Evolutionary conservation across 2,797 vertebrate genomes (phyloP), one percentile per base, ranked within the genome.

Genomic region (Sebastes jordani): DNA sequence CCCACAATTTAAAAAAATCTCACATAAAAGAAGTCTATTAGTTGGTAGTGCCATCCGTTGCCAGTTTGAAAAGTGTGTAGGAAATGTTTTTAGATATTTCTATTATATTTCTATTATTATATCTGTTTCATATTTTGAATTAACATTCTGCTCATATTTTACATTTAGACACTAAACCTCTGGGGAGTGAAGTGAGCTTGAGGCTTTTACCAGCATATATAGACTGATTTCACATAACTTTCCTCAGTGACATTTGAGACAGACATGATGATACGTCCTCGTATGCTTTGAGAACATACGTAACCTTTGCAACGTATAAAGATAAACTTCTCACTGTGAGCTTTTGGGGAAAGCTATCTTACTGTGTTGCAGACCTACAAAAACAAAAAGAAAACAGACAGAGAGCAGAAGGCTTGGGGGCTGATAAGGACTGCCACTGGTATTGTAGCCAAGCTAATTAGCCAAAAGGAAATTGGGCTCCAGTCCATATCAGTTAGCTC

Each of bases 371-470:
- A 36, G 71, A 86, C 78, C 55, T 49, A 29, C 18, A 36, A 71
- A 23, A 58, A 32, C 16, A 55, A 65, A 46, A 55, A 29, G 61
- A 42, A 65, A 64, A 63, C 36, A 83, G 64, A 76, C 56, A 60
- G 79, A 66, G 76, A 90, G 85, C 90, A 92, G 85, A 89, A 87
- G 88, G 90, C 90, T 89, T 25, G 56, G 72, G 80, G 88, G 80
- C 83, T 78, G 93, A 96, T 95, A 95, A 95, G 91, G 88, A 86
- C 88, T 91, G 84, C 89, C 77, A 88, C 90, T 72, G 84, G 83
- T 91, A 92, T 88, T 91, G 86, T 92, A 88, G 93, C 92, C 93
- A 93, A 95, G 89, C 88, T 95, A 96, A 96, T 96, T 96, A 96
- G 91, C 95, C 93, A 84, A 93, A 89, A 93, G 93, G 93, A 95